Conservation (phyloP, 2,113 vertebrate species). For the Vidua macroura region DNA sequence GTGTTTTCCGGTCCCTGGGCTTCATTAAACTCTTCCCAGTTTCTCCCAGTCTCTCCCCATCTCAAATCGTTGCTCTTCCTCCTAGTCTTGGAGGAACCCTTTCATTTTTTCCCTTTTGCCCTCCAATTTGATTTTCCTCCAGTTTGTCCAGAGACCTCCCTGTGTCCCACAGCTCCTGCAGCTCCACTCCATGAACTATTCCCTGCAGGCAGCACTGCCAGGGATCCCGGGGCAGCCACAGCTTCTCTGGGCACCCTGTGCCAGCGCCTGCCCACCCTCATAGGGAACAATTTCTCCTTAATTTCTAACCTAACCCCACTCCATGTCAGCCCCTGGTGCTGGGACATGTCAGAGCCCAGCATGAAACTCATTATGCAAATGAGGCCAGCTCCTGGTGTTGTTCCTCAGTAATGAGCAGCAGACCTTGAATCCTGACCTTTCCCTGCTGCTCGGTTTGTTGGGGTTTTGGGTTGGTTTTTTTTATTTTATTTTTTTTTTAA, state of each 20-base stretch:
- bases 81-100: not conserved
- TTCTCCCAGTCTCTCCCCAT: not conserved
- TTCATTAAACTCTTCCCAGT: not conserved
- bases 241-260: not conserved
- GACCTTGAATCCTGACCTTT: constrained; percentile 39
- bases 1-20: not conserved
- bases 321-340: accelerated
- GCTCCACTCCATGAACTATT: not conserved
- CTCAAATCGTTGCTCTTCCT: not conserved
- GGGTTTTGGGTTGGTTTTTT: no score
- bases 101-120: not conserved
- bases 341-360: not conserved
- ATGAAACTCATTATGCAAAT: not conserved
- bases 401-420: not conserved
- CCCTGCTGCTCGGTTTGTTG: not conserved
- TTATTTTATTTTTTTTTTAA: not conserved
- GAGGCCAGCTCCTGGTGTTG: not conserved
- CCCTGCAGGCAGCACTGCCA: not conserved
- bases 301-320: not conserved
- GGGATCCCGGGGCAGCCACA: not conserved
- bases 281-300: not conserved
- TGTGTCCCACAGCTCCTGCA: not conserved
- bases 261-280: accelerated
- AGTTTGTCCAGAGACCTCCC: not conserved
- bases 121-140: not conserved